A percentile compares a stretch with the other conserved stretches of the same genome.
Evolutionary conservation across 2,888 invertebrate species (phyloP).

Genomic region (Hydraecia micacea): DNA sequence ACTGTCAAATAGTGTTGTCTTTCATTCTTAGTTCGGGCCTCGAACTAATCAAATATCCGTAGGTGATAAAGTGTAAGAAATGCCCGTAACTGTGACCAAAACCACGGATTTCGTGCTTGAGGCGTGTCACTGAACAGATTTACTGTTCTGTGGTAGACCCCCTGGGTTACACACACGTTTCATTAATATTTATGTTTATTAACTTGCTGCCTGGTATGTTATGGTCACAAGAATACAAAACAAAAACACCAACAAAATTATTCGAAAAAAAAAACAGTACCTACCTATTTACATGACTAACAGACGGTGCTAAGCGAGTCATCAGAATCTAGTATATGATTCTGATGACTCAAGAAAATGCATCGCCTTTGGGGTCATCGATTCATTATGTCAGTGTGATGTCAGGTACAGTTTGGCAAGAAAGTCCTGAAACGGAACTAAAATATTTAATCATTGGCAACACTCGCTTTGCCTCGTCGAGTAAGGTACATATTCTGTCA

Average conservation of each 20-base stretch:
- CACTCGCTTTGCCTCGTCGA: no score
- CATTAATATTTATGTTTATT: background rate
- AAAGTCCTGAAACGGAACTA: no score
- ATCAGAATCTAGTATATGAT: background rate
- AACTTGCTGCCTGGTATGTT: background rate
- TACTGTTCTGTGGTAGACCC: no score
- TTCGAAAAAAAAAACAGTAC: background rate
- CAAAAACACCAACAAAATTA: background rate
- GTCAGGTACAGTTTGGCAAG: no score
- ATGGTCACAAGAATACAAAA: background rate
- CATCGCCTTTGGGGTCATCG: conserved; percentile 8
- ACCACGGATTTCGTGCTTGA: background rate
- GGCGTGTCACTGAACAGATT: no score
- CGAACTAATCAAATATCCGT: background rate
- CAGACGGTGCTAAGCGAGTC: background rate
- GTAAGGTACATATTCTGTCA: no score
- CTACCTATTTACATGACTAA: background rate
- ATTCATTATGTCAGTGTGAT: conserved; percentile 20
- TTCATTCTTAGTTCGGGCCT: background rate
- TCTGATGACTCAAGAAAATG: background rate
- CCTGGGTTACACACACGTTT: background rate
- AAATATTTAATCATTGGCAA: no score
- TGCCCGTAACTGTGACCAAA: background rate
- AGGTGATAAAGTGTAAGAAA: background rate
- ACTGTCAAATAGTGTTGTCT: no score